Evolutionary conservation across 2,888 invertebrate genomes (phyloP).

Genomic region (Hypolimnas misippus): DNA sequence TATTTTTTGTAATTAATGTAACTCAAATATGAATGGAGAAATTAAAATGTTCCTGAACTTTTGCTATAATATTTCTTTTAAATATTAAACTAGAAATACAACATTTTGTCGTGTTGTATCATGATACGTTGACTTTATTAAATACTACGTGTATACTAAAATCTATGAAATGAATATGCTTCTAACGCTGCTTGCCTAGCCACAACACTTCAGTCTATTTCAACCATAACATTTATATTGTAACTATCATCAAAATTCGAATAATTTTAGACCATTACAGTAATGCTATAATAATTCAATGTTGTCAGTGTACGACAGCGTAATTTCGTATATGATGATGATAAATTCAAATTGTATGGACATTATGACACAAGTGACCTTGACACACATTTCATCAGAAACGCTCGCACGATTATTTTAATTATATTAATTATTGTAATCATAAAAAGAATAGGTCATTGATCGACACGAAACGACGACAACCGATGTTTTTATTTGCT

Average conservation of each 20-base stretch:
- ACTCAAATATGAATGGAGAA: too few species aligned
- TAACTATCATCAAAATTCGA: not conserved
- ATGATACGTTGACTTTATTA: not conserved
- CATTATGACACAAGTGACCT: conserved; percentile 17
- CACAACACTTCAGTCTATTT: too few species aligned
- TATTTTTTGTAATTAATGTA: not conserved
- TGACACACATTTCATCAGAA: conserved; percentile 21
- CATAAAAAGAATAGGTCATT: conserved; percentile 19
- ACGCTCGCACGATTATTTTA: conserved; percentile 14
- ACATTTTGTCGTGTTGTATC: too few species aligned
- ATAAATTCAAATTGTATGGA: conserved; percentile 20
- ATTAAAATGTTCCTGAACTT: too few species aligned
- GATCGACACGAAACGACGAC: conserved; percentile 7
- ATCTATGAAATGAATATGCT: too few species aligned
- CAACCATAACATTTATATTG: not conserved
- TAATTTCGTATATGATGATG: not conserved
- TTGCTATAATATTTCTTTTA: too few species aligned
- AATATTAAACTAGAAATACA: too few species aligned
- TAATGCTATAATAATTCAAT: not conserved
- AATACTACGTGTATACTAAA: too few species aligned
- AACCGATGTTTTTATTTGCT: not conserved
- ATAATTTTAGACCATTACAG: not conserved
- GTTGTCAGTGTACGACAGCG: not conserved
- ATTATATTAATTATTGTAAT: conserved; percentile 22
- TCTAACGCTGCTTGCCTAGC: not conserved